Percentiles rank a stretch among this genome's conserved stretches.
Evolutionary conservation across 2,797 vertebrate species (phyloP).

Genomic region (Syngnathus acus): DNA sequence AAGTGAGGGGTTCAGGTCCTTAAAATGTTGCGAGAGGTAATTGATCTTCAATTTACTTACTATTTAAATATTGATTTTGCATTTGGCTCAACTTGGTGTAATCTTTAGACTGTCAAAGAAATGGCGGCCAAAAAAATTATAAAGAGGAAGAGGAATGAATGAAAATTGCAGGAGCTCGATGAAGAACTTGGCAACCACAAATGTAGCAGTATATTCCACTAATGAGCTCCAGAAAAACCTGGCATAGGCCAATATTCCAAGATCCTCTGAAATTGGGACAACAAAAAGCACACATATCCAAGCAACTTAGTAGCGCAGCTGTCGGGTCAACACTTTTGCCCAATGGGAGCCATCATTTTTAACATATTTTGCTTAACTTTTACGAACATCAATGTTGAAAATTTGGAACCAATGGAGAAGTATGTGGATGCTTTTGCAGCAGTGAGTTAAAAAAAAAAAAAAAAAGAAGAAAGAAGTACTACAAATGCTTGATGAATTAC

Average conservation of each 20-base stretch:
- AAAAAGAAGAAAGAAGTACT: background rate
- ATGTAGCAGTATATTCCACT: background rate
- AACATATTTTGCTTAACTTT: background rate
- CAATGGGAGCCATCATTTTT: no score
- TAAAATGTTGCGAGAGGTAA: background rate
- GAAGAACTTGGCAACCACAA: constrained; percentile 1
- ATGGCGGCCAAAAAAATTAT: background rate
- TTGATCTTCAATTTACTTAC: background rate
- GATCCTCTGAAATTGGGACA: background rate
- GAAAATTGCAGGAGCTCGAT: background rate
- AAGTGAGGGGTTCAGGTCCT: background rate
- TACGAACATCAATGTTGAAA: background rate
- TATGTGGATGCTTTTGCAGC: background rate
- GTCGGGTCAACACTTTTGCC: no score
- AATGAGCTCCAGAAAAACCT: background rate
- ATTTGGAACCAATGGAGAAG: background rate
- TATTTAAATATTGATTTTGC: background rate
- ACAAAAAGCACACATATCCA: background rate
- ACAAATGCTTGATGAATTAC: background rate
- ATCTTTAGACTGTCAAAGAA: background rate
- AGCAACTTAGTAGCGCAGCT: background rate
- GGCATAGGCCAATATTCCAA: background rate
- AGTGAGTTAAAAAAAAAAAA: no score
- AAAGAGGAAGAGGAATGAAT: background rate
- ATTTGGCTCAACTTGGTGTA: background rate